phyloP scores from a whole-genome alignment of 2,113 vertebrate genomes.

The Tetraodon nigroviridis region DNA sequence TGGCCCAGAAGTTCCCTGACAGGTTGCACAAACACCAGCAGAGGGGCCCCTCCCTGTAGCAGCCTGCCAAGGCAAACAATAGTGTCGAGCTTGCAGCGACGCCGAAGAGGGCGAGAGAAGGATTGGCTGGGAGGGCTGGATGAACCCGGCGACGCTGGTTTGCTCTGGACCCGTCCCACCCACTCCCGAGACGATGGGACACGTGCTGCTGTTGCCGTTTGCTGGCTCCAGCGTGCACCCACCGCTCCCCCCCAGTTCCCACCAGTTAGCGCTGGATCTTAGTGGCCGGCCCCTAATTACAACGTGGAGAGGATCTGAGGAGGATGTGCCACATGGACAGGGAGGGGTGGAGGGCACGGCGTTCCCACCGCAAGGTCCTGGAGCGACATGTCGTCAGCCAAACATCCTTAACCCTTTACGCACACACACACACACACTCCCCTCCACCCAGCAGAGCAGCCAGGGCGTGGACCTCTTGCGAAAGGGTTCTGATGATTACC shows the following conservation, averaged over 20 bases:
- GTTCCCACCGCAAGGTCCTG: conserved; percentile 74
- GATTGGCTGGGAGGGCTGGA: conserved; percentile 50
- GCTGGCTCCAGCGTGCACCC: conserved; percentile 51
- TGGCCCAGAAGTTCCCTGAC: conserved; percentile 76
- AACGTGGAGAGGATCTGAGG: conserved; percentile 75
- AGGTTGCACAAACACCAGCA: conserved; percentile 72
- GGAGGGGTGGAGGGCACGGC: conserved; percentile 71
- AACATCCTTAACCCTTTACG: conserved; percentile 56
- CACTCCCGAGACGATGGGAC: conserved; percentile 66
- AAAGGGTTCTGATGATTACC: conserved; percentile 44
- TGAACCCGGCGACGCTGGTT: conserved; percentile 44
- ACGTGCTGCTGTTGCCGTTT: conserved; percentile 68
- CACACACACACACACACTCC: conserved; percentile 18
- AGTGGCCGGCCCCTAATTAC: conserved; percentile 76
- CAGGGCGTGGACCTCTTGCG: conserved; percentile 47
- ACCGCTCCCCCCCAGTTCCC: conserved; percentile 62
- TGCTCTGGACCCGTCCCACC: conserved; percentile 61
- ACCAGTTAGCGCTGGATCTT: conserved; percentile 54
- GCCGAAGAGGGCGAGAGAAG: conserved; percentile 49
- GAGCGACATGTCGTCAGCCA: conserved; percentile 66
- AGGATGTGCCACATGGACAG: conserved; percentile 79
- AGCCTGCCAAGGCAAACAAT: conserved; percentile 80
- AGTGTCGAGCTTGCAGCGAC: conserved; percentile 75
- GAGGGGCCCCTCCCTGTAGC: conserved; percentile 74
- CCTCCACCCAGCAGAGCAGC: conserved; percentile 45